Evolutionary conservation across 2,888 invertebrate species (phyloP).

Genomic region (Euclidia mi): DNA sequence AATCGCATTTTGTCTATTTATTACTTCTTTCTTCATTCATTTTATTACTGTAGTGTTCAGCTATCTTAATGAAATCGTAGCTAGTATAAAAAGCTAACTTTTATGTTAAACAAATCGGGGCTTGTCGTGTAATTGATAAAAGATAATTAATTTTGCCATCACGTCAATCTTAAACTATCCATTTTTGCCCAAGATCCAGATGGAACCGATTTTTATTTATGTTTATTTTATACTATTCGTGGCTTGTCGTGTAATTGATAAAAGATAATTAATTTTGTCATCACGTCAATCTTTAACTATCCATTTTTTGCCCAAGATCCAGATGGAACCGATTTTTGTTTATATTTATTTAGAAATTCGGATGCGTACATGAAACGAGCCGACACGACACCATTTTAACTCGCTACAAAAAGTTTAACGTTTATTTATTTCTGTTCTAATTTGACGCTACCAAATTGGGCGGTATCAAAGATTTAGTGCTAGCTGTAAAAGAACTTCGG

Average conservation of each 20-base stretch:
- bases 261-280: slow-evolving; percentile 10
- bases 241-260: slow-evolving; percentile 1
- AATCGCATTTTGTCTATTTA: slow-evolving; percentile 33
- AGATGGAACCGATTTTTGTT: slow-evolving; percentile 60
- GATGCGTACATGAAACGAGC: slow-evolving; percentile 25
- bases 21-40: slow-evolving; percentile 24
- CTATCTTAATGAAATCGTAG: slow-evolving; percentile 5
- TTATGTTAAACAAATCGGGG: slow-evolving; percentile 26
- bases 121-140: slow-evolving; percentile 1
- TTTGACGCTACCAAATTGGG: slow-evolving; percentile 21
- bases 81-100: background rate
- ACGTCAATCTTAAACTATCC: slow-evolving; percentile 12
- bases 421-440: slow-evolving; percentile 32
- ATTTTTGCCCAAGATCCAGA: slow-evolving; percentile 59
- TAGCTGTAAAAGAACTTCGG: slow-evolving; percentile 1
- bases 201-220: slow-evolving; percentile 59
- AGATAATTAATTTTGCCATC: slow-evolving; percentile 10
- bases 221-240: slow-evolving; percentile 28
- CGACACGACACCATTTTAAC: slow-evolving; percentile 32
- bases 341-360: slow-evolving; percentile 56
- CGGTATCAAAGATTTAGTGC: slow-evolving; percentile 9
- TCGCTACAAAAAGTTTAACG: slow-evolving; percentile 27
- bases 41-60: slow-evolving; percentile 29
- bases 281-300: slow-evolving; percentile 11
- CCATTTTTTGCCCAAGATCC: slow-evolving; percentile 59